Base-by-base conservation (phyloP, 1,140 invertebrate genomes). In the Babylonia areolata region DNA sequence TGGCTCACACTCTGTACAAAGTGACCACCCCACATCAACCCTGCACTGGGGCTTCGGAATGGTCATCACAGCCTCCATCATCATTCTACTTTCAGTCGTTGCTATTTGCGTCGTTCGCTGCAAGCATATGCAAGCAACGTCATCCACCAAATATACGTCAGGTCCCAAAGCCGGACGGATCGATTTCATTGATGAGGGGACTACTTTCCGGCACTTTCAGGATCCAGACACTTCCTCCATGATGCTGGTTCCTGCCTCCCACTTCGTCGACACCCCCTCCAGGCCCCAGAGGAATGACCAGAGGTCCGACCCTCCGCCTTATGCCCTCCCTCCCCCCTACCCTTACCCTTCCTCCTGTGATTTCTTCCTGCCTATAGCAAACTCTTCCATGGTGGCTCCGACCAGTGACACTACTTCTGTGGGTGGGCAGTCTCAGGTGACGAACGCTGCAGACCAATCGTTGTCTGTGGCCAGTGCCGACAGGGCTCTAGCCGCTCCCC, bases 221-320 rank as follows among this genome's bases (percentile, higher is more conserved):
- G 75, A 77, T 40, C 33, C 35, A 17, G 75, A 77, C 37, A 37
- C 75, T 20, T 40, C 75, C 75, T 77, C 75, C 35, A 77, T 77
- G 75, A 77, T 77, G 75, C 35, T 77, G 75, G 75, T 77, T 2
- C 75, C 75, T 12, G 35, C 75, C 17, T 35, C 33, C 20, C 75
- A 77, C 28, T 77, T 77, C 28, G 75, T 77, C 28, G 75, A 77
- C 20, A 40, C 75, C 35, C 40, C 23, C 23, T n/a, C n/a, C n/a
- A n/a, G n/a, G n/a, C n/a, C n/a, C 37, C 37, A 28, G 33, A 28
- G 35, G 71, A 6, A 15, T 37, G 9, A 77, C 17, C 33, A 15
- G 35, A 28, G 33, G 0, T 33, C 33, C 20, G 75, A 77, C 75
- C 75, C 75, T 28, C 75, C 75, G 11, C 75, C 75, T 20, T 77